These are phyloP conservation scores for Megalonaias nervosa DNA, from an alignment of 1,140 invertebrate genomes.

Conservation along the genomic window DNA sequence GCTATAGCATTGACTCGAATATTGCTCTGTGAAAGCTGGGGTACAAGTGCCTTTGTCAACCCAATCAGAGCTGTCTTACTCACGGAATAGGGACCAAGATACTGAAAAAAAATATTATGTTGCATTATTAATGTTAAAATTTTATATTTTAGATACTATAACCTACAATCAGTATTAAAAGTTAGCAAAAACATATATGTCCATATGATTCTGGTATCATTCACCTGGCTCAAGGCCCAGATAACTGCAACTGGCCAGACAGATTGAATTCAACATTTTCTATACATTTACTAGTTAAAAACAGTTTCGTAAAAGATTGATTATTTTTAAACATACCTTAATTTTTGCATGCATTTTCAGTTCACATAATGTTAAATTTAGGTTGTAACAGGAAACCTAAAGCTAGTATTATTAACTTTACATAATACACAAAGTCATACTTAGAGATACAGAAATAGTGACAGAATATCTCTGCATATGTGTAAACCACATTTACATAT, in stretches of 20 bases:
- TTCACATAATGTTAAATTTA: too few species aligned
- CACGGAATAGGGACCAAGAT: constrained; percentile 92
- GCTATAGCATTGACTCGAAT: constrained; percentile 95
- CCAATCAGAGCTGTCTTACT: constrained; percentile 95
- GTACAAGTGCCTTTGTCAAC: constrained; percentile 86
- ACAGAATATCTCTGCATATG: too few species aligned
- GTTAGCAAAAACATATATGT: not conserved
- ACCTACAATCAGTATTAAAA: not conserved
- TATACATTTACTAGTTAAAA: too few species aligned
- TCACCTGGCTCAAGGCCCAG: not conserved
- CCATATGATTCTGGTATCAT: not conserved
- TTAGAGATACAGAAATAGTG: too few species aligned
- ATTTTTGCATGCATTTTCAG: too few species aligned
- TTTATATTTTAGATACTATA: constrained; percentile 10
- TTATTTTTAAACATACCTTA: too few species aligned
- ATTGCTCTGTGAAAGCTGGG: constrained; percentile 81
- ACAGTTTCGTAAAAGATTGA: too few species aligned
- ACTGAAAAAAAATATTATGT: constrained; percentile 73
- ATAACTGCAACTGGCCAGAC: not conserved
- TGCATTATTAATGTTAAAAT: constrained; percentile 22
- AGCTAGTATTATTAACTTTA: too few species aligned
- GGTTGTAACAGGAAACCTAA: too few species aligned
- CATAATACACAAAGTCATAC: too few species aligned
- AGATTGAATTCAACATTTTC: not conserved
- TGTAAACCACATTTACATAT: too few species aligned